Base-by-base conservation (phyloP, 2,113 vertebrate species). In the Psittacus erithacus region DNA sequence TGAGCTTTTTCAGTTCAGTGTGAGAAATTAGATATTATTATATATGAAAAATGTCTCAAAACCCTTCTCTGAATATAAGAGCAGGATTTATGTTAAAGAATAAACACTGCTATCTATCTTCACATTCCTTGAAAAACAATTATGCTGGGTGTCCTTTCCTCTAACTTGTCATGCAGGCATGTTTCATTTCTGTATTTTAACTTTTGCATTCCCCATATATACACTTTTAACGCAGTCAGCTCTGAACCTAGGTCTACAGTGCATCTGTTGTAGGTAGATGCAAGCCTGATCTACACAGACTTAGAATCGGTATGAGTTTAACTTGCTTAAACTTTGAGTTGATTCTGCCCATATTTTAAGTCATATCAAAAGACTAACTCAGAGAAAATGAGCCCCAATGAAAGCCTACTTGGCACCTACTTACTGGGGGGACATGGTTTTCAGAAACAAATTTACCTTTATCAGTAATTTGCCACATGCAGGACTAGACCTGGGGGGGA, bases 261-360 rank as follows among this genome's bases (percentile, higher is more conserved):
- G 9, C 11, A 4, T 35, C 43, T 57, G 7, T 7, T 67, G 20
- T 50, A 68, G 52, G 23, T 29, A 79, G 50, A 33, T 28, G 11
- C 12, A 52, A 78, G 5, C 55, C 65, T 60, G 31, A 17, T 28
- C 43, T 49, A 7, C 20, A 3, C 15, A 62, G 41, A 35, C 20
- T 65, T 27, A 39, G 29, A 77, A 16, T 3, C 0, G 0, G 27
- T 14, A 33, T 0, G 11, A 5, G 2, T n/a, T 77, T 80, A 69
- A 19, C 24, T 74, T 23, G 1, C 7, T n/a, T 78, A 29, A 39
- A 24, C 5, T 44, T 31, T 70, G 46, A 53, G 15, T n/a, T 92
- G 43, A 29, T 46, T 78, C 47, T 76, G 28, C 22, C n/a, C 19
- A 17, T 65, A 20, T 59, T 78, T 82, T 79, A 46, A 50, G 15